Conservation (phyloP, 2,888 invertebrate species). For the Eudasyphora cyanicolor region DNA sequence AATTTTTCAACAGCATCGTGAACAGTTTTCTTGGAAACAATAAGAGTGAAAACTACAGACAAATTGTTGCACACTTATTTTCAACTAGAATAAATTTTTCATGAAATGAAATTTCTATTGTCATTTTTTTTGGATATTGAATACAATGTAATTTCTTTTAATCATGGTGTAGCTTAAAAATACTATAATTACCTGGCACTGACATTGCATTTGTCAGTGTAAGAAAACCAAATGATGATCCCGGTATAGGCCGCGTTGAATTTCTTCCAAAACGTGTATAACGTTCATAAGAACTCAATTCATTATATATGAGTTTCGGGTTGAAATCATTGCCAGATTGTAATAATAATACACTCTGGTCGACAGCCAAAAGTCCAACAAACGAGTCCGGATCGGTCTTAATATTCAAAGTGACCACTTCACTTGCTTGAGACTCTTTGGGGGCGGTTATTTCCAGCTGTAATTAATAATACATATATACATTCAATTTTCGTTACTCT, state of each 20-base stretch:
- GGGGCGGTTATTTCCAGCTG: conserved; percentile 77
- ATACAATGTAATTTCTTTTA: too few species aligned
- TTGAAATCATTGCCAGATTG: conserved; percentile 81
- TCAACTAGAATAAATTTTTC: too few species aligned
- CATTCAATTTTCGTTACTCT: too few species aligned
- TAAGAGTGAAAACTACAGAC: too few species aligned
- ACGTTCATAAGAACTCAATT: conserved; percentile 83
- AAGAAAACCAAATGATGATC: conserved; percentile 72
- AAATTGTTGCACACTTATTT: too few species aligned
- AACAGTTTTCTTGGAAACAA: too few species aligned
- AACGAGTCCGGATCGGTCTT: conserved; percentile 91
- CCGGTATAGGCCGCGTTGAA: conserved; percentile 72
- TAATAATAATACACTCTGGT: conserved; percentile 89
- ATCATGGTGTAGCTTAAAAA: too few species aligned
- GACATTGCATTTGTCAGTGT: conserved; percentile 75
- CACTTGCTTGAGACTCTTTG: conserved; percentile 87
- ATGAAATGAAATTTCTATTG: too few species aligned
- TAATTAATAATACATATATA: too few species aligned
- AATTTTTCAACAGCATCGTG: too few species aligned
- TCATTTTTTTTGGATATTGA: too few species aligned
- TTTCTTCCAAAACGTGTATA: conserved; percentile 72
- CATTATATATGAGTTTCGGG: conserved; percentile 82
- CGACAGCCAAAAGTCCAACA: conserved; percentile 91
- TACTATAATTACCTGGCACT: background rate
- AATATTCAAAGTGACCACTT: conserved; percentile 84